Evolutionary conservation across 2,888 invertebrate species (phyloP).

Genomic region (Acronicta psi): DNA sequence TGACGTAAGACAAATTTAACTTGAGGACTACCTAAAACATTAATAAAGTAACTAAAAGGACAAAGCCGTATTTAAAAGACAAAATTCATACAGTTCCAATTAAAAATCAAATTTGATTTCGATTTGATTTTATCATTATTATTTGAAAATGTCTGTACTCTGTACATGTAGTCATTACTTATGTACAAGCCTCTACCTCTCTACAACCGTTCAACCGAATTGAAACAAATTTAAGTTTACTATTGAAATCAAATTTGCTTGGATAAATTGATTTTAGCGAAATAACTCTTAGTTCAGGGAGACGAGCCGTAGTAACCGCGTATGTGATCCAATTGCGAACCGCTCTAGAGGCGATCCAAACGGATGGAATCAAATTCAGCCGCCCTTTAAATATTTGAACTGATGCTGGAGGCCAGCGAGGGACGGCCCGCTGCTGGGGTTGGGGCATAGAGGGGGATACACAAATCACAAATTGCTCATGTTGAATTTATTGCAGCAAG

Average conservation of each 20-base stretch:
- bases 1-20: constrained; percentile 60
- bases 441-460: constrained; percentile 28
- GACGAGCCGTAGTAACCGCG: constrained; percentile 71
- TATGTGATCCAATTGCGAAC: constrained; percentile 86
- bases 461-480: constrained; percentile 53
- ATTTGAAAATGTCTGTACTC: no score
- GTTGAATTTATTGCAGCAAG: constrained; percentile 35
- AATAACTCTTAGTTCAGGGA: constrained; percentile 72
- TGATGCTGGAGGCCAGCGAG: constrained; percentile 67
- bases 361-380: constrained; percentile 80
- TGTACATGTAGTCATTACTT: no score
- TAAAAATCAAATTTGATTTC: no score
- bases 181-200: no score
- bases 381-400: constrained; percentile 88
- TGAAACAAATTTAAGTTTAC: constrained; percentile 73
- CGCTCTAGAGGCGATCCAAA: constrained; percentile 66
- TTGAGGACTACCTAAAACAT: no score
- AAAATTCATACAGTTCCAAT: no score
- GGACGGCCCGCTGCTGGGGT: constrained; percentile 32
- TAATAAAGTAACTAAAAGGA: no score
- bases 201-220: constrained; percentile 4
- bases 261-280: constrained; percentile 80
- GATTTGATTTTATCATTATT: no score
- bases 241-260: constrained; percentile 80
- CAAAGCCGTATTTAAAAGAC: no score